A percentile compares a stretch with the other conserved stretches of the same genome.
Evolutionary conservation across 2,113 vertebrate genomes (phyloP).

Genomic region (Dissostichus mawsoni): DNA sequence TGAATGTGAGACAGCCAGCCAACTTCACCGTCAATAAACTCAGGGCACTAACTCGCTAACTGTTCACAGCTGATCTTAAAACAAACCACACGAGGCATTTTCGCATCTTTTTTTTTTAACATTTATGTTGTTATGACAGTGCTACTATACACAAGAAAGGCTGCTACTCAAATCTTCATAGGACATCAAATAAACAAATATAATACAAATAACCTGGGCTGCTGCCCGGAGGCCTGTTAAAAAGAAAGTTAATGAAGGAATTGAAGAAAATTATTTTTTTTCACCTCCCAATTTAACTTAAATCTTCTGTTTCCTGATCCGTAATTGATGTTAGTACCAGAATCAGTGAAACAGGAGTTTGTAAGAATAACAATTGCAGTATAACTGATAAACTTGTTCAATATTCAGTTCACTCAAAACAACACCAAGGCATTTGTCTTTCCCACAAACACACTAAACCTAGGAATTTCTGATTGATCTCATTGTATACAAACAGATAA

Average conservation of each 20-base stretch:
- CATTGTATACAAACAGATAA: slow-evolving; percentile 41
- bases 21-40: slow-evolving; percentile 51
- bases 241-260: slow-evolving; percentile 28
- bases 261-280: background rate
- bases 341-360: slow-evolving; percentile 50
- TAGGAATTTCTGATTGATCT: slow-evolving; percentile 21
- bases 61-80: slow-evolving; percentile 4
- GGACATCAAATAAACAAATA: slow-evolving; percentile 56
- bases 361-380: slow-evolving; percentile 1
- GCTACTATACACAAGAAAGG: slow-evolving; percentile 45
- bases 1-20: slow-evolving; percentile 39
- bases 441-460: slow-evolving; percentile 38
- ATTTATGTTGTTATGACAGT: slow-evolving; percentile 45
- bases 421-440: slow-evolving; percentile 1
- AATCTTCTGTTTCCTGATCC: slow-evolving; percentile 36
- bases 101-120: background rate
- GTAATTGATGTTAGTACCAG: slow-evolving; percentile 3
- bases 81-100: slow-evolving; percentile 26
- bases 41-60: slow-evolving; percentile 19
- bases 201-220: slow-evolving; percentile 48
- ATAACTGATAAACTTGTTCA: slow-evolving; percentile 11
- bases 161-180: slow-evolving; percentile 32
- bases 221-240: slow-evolving; percentile 7
- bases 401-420: slow-evolving; percentile 22
- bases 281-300: background rate